Conservation (phyloP, 2,888 invertebrate species). For the Dicranocentrus wangi region DNA sequence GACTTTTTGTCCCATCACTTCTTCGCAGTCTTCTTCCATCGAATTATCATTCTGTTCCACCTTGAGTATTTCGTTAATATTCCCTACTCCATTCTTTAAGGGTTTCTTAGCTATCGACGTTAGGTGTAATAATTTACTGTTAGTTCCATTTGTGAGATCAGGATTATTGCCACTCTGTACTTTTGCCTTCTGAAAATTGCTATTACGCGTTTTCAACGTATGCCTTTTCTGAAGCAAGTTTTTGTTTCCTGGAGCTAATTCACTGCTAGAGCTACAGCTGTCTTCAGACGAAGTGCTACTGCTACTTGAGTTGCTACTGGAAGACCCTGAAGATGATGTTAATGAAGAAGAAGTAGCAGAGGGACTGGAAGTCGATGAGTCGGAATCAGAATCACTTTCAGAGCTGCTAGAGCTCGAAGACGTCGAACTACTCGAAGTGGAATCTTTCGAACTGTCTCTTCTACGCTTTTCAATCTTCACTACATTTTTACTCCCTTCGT, state of each 20-base stretch:
- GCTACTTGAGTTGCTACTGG: neutral
- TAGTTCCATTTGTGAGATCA: constrained; percentile 4
- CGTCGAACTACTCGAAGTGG: neutral
- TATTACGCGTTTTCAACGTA: neutral
- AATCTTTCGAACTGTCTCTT: neutral
- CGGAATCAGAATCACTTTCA: constrained; percentile 21
- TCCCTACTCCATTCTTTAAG: no score
- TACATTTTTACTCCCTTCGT: no score
- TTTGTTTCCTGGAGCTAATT: neutral
- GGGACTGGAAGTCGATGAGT: constrained; percentile 11
- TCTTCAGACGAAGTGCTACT: neutral
- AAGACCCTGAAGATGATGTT: constrained; percentile 13
- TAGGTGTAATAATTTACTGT: no score
- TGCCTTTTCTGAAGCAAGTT: constrained; percentile 25
- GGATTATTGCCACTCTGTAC: neutral
- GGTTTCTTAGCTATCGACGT: no score
- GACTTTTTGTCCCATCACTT: neutral
- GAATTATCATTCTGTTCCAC: neutral
- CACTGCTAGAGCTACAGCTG: neutral
- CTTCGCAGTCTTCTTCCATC: neutral
- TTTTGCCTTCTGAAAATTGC: neutral
- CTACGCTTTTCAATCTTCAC: no score
- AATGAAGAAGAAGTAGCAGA: constrained; percentile 1
- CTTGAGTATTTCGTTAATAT: constrained; percentile 2
- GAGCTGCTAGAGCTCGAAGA: constrained; percentile 36